A percentile compares a stretch with the other conserved stretches of the same genome.
Conservation (phyloP, 1,140 invertebrate genomes). For the Danaus melanippus region DNA sequence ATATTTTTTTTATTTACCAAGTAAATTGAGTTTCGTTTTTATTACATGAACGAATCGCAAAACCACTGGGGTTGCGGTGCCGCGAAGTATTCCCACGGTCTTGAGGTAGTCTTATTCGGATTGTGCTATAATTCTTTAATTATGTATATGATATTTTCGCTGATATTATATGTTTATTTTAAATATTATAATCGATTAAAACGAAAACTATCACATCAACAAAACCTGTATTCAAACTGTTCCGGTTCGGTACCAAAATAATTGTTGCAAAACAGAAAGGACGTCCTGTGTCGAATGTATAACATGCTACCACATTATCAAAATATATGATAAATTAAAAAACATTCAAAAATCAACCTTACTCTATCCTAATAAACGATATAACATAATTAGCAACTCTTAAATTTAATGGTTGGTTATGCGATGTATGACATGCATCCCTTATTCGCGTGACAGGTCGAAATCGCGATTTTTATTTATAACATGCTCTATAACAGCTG, state of each 20-base stretch:
- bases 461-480: constrained; percentile 71
- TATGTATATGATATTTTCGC: background rate
- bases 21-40: too few species aligned
- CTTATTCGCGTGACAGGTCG: constrained; percentile 65
- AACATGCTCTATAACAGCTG: constrained; percentile 68
- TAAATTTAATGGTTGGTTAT: constrained; percentile 7
- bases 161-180: constrained; percentile 4
- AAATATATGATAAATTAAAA: constrained; percentile 11
- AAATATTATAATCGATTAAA: constrained; percentile 4
- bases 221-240: constrained; percentile 43
- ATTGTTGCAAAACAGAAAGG: constrained; percentile 64
- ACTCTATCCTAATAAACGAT: constrained; percentile 5
- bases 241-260: constrained; percentile 57
- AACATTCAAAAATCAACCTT: constrained; percentile 18
- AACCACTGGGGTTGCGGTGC: constrained; percentile 5
- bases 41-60: too few species aligned
- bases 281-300: constrained; percentile 63
- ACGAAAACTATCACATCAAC: constrained; percentile 19
- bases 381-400: background rate
- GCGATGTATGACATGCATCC: constrained; percentile 36
- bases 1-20: too few species aligned
- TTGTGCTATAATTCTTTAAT: background rate
- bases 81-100: constrained; percentile 15
- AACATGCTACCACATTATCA: constrained; percentile 20
- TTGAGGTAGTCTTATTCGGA: background rate